Percentiles rank a stretch among this genome's conserved stretches.
Conservation (phyloP, 2,888 invertebrate species). For the Drosophila falleni region DNA sequence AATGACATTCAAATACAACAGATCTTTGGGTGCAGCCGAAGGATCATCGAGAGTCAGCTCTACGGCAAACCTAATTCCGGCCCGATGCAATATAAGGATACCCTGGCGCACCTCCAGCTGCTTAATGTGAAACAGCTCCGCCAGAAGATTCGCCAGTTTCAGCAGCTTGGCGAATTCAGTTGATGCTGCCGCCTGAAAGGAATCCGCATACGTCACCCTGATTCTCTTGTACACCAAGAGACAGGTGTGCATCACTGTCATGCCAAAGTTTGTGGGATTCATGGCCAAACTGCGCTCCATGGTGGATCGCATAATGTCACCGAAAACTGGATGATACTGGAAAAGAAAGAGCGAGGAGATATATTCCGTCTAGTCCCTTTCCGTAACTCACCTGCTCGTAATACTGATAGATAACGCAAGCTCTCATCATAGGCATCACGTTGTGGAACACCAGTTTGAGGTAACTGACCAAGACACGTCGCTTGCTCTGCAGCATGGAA, state of each 20-base stretch:
- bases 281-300: constrained; percentile 43
- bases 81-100: constrained; percentile 48
- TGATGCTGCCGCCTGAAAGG: constrained; percentile 1
- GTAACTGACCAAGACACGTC: constrained; percentile 49
- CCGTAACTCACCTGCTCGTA: constrained; percentile 44
- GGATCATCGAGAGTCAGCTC: not conserved
- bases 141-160: constrained; percentile 38
- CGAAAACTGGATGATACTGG: constrained; percentile 41
- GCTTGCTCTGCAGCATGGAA: constrained; percentile 29
- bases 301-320: constrained; percentile 53
- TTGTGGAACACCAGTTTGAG: constrained; percentile 53
- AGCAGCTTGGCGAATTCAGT: constrained; percentile 37
- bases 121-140: constrained; percentile 27
- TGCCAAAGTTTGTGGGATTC: constrained; percentile 57
- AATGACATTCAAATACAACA: constrained; percentile 42
- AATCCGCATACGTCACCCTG: constrained; percentile 2
- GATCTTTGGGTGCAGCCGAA: constrained; percentile 23
- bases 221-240: constrained; percentile 36
- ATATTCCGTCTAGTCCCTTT: rapidly evolving
- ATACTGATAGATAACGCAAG: constrained; percentile 37
- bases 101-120: constrained; percentile 37
- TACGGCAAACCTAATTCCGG: constrained; percentile 55
- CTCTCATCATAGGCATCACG: constrained; percentile 56
- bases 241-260: constrained; percentile 65
- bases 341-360: not conserved